Conservation (phyloP, 2,888 invertebrate species). For the Dryobotodes eremita region DNA sequence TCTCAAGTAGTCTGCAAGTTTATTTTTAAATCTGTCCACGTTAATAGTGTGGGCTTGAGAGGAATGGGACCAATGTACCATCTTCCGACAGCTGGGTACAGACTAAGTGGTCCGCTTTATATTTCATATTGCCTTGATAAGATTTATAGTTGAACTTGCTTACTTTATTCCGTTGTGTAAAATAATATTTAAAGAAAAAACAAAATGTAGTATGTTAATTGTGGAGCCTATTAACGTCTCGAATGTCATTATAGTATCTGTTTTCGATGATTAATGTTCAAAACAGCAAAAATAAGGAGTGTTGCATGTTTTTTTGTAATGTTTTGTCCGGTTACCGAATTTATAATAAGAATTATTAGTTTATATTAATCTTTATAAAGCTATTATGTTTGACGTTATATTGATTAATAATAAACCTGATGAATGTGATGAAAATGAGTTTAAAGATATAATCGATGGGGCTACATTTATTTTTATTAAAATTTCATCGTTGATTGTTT, state of each 20-base stretch:
- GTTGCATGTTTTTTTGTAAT: conserved; percentile 48
- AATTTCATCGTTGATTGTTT: conserved; percentile 33
- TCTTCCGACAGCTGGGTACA: conserved; percentile 69
- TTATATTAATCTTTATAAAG: conserved; percentile 64
- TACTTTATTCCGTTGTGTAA: conserved; percentile 35
- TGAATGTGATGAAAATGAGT: conserved; percentile 52
- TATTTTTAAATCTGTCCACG: conserved; percentile 73
- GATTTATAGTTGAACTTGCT: conserved; percentile 59
- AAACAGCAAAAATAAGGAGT: conserved; percentile 53
- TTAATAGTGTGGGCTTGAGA: conserved; percentile 68
- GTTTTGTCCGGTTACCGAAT: conserved; percentile 56
- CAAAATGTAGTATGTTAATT: conserved; percentile 56
- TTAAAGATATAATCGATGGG: conserved; percentile 28
- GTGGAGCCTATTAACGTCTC: conserved; percentile 59
- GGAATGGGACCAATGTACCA: conserved; percentile 56
- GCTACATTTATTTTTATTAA: conserved; percentile 43
- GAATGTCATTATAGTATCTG: conserved; percentile 56
- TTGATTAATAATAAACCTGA: conserved; percentile 62
- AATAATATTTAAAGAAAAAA: conserved; percentile 37
- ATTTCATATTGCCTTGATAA: conserved; percentile 62
- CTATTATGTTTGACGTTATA: conserved; percentile 60
- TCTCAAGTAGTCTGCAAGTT: conserved; percentile 57
- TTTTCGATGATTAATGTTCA: conserved; percentile 60
- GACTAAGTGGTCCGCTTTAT: conserved; percentile 64
- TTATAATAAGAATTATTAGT: conserved; percentile 63